phyloP scores from a whole-genome alignment of 2,888 invertebrate species.

The Chymomyza procnemis region DNA sequence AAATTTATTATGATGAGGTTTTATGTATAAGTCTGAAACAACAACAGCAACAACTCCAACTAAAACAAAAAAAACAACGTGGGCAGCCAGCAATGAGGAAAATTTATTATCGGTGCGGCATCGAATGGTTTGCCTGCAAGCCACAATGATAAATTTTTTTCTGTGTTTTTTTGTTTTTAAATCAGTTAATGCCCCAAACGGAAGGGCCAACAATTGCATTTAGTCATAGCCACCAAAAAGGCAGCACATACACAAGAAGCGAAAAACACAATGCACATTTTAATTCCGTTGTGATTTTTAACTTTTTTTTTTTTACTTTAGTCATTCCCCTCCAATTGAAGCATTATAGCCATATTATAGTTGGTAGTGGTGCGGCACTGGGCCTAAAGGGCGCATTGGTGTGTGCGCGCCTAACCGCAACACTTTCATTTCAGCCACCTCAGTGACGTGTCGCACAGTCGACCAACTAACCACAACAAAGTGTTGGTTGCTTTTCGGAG shows the following conservation, averaged over 20 bases:
- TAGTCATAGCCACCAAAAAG: constrained; percentile 20
- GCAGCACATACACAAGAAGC: not conserved
- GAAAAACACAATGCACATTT: constrained; percentile 59
- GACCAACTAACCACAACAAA: constrained; percentile 52
- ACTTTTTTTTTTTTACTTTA: not conserved
- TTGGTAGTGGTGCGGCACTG: not conserved
- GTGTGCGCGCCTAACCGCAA: constrained; percentile 32
- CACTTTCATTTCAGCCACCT: constrained; percentile 34
- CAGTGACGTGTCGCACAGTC: constrained; percentile 46
- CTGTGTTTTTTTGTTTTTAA: constrained; percentile 18
- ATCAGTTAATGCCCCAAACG: constrained; percentile 34
- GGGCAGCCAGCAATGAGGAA: constrained; percentile 62
- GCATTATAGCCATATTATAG: not conserved
- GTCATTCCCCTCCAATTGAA: not conserved
- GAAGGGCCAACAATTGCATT: constrained; percentile 60
- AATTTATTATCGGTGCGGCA: constrained; percentile 67
- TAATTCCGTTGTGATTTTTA: constrained; percentile 40
- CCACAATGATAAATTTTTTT: constrained; percentile 27
- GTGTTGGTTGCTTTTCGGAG: constrained; percentile 17
- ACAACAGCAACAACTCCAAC: constrained; percentile 20
- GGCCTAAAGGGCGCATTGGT: constrained; percentile 4
- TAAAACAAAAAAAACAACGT: constrained; percentile 17
- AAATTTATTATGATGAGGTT: constrained; percentile 72
- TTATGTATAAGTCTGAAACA: constrained; percentile 55
- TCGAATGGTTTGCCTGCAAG: constrained; percentile 55